Conservation (phyloP, 2,113 vertebrate genomes). For the Pipra filicauda region DNA sequence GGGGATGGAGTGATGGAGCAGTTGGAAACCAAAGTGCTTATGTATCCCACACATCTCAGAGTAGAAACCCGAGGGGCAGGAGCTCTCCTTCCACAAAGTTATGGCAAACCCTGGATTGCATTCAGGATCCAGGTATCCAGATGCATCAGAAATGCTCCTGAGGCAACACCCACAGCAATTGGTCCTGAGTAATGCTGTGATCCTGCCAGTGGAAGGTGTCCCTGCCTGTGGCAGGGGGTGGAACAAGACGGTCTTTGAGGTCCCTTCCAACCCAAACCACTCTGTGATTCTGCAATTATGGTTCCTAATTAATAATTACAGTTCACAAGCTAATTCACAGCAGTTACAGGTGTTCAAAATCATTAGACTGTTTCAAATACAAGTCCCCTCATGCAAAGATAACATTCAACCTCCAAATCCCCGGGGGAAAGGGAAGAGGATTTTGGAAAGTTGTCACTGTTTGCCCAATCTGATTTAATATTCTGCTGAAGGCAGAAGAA, state of each 20-base stretch:
- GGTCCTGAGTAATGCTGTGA: not conserved
- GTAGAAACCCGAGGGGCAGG: not conserved
- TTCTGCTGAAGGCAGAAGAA: not conserved
- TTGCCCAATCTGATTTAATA: not conserved
- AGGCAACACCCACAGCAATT: not conserved
- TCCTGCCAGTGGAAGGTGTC: not conserved
- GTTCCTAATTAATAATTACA: slow-evolving; percentile 25
- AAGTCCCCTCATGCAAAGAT: not conserved
- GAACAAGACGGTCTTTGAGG: not conserved
- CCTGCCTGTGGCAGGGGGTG: not conserved
- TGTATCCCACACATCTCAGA: not conserved
- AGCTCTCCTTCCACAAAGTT: not conserved
- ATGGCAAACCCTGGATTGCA: not conserved
- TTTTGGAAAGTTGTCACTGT: not conserved
- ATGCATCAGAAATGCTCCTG: not conserved
- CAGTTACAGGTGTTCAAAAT: not conserved
- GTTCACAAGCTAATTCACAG: slow-evolving; percentile 20
- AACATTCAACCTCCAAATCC: not conserved
- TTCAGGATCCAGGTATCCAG: not conserved
- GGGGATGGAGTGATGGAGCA: not conserved
- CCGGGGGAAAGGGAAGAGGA: not conserved
- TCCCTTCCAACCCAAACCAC: not conserved
- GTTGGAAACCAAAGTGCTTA: not conserved
- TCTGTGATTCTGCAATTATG: not conserved
- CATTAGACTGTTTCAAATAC: not conserved